These are phyloP conservation scores for Chiloscyllium punctatum DNA, from an alignment of 2,797 vertebrate species.

Conservation along the genomic window DNA sequence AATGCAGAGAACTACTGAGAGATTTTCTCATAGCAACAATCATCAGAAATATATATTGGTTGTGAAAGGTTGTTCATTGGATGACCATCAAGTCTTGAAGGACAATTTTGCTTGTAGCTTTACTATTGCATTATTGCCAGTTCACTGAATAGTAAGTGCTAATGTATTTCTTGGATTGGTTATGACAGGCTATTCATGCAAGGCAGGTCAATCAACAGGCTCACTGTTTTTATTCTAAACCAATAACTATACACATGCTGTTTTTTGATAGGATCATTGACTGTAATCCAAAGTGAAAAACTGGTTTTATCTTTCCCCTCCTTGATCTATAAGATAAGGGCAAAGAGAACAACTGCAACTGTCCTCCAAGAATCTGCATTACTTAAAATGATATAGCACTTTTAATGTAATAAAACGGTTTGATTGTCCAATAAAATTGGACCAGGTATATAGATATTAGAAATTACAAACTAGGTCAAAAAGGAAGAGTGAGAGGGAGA, in stretches of 20 bases:
- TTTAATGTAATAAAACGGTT: neutral
- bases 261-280: neutral
- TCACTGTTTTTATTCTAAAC: neutral
- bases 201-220: neutral
- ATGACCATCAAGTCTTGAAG: neutral
- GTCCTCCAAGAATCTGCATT: neutral
- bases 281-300: neutral
- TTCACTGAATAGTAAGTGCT: neutral
- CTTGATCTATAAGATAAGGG: neutral
- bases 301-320: neutral
- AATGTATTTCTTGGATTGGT: neutral
- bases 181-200: neutral
- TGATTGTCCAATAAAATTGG: neutral
- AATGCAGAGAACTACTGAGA: neutral
- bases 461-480: neutral
- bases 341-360: neutral
- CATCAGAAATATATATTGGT: neutral
- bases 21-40: neutral
- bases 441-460: neutral
- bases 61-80: neutral
- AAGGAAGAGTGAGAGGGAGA: neutral
- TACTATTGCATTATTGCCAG: neutral
- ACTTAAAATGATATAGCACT: neutral
- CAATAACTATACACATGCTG: neutral
- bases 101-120: neutral